These are phyloP conservation scores for Apodemus speciosus DNA, from an alignment of 2,113 vertebrate genomes.

Conservation along the genomic window DNA sequence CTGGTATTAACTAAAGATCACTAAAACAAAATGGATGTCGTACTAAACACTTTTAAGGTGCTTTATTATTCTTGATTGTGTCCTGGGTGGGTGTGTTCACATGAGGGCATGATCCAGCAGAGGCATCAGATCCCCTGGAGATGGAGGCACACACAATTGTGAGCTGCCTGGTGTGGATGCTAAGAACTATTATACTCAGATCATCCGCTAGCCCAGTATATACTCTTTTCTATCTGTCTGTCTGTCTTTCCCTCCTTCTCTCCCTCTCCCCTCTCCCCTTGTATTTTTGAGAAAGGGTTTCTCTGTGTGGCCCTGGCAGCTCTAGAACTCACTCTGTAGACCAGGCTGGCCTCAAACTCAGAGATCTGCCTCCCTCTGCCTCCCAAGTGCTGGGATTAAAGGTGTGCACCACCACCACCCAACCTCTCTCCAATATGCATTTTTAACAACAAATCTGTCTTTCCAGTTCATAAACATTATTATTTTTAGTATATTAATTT, in stretches of 20 bases:
- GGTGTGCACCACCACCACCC: background rate
- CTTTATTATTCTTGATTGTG: background rate
- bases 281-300: background rate
- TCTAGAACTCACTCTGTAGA: background rate
- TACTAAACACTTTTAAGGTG: conserved; percentile 2
- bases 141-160: background rate
- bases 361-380: background rate
- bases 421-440: background rate
- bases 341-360: background rate
- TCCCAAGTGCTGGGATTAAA: background rate
- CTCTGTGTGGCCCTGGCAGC: background rate
- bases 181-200: background rate
- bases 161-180: background rate
- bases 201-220: background rate
- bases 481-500: background rate
- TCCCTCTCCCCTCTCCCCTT: background rate
- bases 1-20: conserved; percentile 44
- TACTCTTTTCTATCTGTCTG: background rate
- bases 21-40: conserved; percentile 19
- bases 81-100: background rate
- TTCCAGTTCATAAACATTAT: background rate
- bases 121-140: too few relatives aligned
- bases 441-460: background rate
- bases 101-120: background rate
- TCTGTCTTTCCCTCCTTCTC: too few relatives aligned